phyloP scores from a whole-genome alignment of 92 coral and sea anemone genomes.

The Phymanthus crucifer region DNA sequence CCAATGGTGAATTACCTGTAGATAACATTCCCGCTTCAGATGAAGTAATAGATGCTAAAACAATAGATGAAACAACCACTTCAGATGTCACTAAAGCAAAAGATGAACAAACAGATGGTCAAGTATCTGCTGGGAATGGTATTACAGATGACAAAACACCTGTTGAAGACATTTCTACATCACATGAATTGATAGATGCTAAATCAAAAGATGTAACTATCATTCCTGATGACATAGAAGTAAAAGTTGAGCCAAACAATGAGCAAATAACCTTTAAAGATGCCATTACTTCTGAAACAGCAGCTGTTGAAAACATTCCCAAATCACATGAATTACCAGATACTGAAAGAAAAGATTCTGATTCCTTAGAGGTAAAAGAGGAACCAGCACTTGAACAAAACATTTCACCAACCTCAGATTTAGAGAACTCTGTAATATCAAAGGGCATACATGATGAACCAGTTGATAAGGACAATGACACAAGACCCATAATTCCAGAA shows the following conservation, averaged over 20 bases:
- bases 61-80: background rate
- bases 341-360: background rate
- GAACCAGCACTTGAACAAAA: background rate
- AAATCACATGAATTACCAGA: background rate
- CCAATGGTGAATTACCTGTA: background rate
- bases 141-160: background rate
- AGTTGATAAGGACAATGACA: background rate
- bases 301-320: background rate
- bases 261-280: background rate
- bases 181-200: background rate
- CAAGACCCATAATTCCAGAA: slow-evolving; percentile 3
- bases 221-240: background rate
- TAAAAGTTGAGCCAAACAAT: background rate
- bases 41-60: background rate
- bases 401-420: background rate
- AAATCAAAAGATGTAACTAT: background rate
- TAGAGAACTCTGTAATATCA: background rate
- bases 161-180: background rate
- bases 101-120: background rate
- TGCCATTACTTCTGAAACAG: background rate
- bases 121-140: background rate
- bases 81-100: background rate
- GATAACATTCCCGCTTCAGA: background rate
- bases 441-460: background rate
- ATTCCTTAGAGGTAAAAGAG: background rate